Evolutionary conservation across 2,888 invertebrate species (phyloP), one percentile per base, ranked within the genome.

Genomic region (Lasioglossum morio): DNA sequence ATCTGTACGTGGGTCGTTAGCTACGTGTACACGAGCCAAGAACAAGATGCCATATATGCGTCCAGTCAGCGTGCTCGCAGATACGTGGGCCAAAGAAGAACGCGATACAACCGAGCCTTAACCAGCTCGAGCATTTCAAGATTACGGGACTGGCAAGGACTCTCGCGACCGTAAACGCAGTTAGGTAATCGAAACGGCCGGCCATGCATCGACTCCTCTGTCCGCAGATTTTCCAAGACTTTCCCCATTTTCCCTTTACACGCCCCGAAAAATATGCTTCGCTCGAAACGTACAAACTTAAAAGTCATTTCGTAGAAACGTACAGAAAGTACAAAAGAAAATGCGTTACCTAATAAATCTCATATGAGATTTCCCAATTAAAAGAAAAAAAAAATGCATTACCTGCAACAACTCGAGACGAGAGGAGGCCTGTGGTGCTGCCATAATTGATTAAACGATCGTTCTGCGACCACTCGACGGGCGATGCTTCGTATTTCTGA

Each of bases 331-430:
- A 3, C 19, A 19, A 16, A 19, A 19, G 7, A 63, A 34, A 63
- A 16, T 63, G 16, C 14, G 19, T 5, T 5, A 30, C 27, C 93
- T 94, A n/a, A n/a, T n/a, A n/a, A n/a, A n/a, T n/a, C n/a, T n/a
- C n/a, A n/a, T n/a, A n/a, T n/a, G n/a, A n/a, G n/a, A n/a, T n/a
- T n/a, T n/a, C n/a, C n/a, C n/a, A n/a, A n/a, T n/a, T n/a, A n/a
- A n/a, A n/a, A n/a, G n/a, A n/a, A 19, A 16, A 19, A 19, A 2
- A 63, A 34, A 63, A 16, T 63, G 16, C 14, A 30, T 5, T 5
- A 30, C 27, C 93, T 94, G 95, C 87, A 95, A 88, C 89, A 94
- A 90, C 88, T 94, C 94, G 81, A 95, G 93, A 82, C 94, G 94
- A 81, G 95, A 95, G 72, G 94, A 94, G 77, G 94, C 93, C 88